Conservation (phyloP, 2,797 vertebrate genomes). For the Distichodus sexfasciatus region DNA sequence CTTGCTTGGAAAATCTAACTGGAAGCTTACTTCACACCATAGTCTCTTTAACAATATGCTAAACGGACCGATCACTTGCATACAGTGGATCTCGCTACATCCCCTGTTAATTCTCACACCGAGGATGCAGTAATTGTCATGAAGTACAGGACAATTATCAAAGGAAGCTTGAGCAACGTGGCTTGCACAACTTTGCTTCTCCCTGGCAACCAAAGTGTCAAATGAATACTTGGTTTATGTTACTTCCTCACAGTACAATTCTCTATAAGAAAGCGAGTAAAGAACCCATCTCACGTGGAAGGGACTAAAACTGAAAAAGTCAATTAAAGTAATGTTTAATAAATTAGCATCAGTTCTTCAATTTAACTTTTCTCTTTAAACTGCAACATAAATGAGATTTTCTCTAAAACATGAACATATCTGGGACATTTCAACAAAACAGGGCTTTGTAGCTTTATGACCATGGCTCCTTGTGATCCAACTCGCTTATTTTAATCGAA, state of each 20-base stretch:
- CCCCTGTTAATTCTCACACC: not conserved
- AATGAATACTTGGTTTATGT: constrained; percentile 31
- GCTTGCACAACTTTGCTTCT: constrained; percentile 14
- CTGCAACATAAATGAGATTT: constrained; percentile 27
- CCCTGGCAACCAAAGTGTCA: constrained; percentile 40
- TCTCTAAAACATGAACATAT: constrained; percentile 15
- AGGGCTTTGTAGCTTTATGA: constrained; percentile 43
- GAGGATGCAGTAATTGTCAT: constrained; percentile 7
- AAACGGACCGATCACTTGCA: not conserved
- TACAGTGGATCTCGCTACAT: constrained; percentile 4
- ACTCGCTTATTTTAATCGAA: constrained; percentile 52
- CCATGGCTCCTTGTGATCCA: constrained; percentile 36
- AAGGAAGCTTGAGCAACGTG: constrained; percentile 27
- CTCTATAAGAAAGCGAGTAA: not conserved
- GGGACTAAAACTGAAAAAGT: not conserved
- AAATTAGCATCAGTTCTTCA: not conserved
- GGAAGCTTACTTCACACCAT: not conserved
- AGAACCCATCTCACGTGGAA: not conserved
- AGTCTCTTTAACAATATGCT: not conserved
- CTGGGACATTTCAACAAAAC: constrained; percentile 3
- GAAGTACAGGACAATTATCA: constrained; percentile 20
- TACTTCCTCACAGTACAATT: constrained; percentile 27
- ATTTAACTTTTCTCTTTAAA: not conserved
- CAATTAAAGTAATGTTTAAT: not conserved
- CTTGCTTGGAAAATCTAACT: constrained; percentile 20